phyloP scores from a whole-genome alignment of 2,888 invertebrate species.

The Geophilus truncorum region DNA sequence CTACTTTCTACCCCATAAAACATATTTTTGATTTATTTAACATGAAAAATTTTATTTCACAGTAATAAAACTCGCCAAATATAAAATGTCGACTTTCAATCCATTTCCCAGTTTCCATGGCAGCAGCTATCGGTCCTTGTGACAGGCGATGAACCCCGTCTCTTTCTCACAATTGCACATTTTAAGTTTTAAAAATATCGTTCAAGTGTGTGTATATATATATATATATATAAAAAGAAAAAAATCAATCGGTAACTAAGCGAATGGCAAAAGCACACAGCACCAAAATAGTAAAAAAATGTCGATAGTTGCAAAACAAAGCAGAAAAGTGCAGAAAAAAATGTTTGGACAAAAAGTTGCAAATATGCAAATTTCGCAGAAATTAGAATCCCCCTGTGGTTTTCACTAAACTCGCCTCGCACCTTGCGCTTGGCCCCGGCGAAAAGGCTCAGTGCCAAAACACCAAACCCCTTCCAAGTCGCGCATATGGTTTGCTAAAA shows the following conservation, averaged over 20 bases:
- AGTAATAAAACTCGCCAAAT: not conserved
- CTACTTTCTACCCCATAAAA: too few relatives aligned
- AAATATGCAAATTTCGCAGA: not conserved
- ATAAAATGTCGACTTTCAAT: not conserved
- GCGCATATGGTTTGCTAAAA: not conserved
- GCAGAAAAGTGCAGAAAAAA: not conserved
- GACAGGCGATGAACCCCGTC: not conserved
- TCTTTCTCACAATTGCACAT: not conserved
- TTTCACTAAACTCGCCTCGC: not conserved
- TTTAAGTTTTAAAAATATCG: not conserved
- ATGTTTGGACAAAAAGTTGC: too few relatives aligned
- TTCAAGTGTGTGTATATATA: not conserved
- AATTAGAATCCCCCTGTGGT: not conserved
- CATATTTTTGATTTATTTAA: too few relatives aligned
- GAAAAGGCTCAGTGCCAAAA: not conserved
- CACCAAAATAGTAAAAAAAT: not conserved
- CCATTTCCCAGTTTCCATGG: not conserved
- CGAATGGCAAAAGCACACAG: not conserved
- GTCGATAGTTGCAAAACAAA: not conserved
- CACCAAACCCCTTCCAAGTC: not conserved
- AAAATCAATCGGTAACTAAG: not conserved
- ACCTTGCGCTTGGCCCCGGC: not conserved
- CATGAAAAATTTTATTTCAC: too few relatives aligned
- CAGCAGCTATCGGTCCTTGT: not conserved
- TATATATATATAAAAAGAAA: not conserved